phyloP scores from a whole-genome alignment of 2,888 invertebrate genomes.

The Chymomyza fuscimana region DNA sequence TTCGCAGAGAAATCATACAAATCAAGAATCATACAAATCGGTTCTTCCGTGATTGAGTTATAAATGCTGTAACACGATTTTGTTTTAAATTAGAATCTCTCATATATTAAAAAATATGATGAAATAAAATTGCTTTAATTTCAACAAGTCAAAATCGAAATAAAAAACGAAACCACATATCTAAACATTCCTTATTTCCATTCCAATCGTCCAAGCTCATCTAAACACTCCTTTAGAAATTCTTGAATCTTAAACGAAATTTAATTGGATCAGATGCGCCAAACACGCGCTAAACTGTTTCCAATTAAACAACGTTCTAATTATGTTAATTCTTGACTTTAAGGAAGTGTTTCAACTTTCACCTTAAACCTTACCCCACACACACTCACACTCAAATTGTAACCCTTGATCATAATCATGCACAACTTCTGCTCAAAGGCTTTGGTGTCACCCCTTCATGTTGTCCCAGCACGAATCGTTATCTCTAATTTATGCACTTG shows the following conservation, averaged over 20 bases:
- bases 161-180: no score
- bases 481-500: constrained; percentile 75
- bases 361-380: not conserved
- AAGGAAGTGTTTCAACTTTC: not conserved
- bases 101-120: no score
- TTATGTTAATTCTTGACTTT: not conserved
- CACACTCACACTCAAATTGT: not conserved
- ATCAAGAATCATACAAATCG: no score
- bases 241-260: not conserved
- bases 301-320: not conserved
- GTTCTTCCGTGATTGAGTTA: no score
- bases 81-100: no score
- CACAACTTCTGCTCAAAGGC: not conserved
- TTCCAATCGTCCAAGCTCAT: no score
- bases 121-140: no score
- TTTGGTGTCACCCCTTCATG: not conserved
- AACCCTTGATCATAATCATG: not conserved
- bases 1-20: no score
- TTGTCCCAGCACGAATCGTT: constrained; percentile 53
- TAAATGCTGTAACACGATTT: no score
- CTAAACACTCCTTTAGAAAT: not conserved
- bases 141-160: no score
- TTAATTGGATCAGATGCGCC: not conserved
- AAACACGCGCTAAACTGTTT: not conserved
- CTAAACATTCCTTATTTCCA: no score